Evolutionary conservation across 2,888 invertebrate genomes (phyloP).

Genomic region (Bellardia pandia): DNA sequence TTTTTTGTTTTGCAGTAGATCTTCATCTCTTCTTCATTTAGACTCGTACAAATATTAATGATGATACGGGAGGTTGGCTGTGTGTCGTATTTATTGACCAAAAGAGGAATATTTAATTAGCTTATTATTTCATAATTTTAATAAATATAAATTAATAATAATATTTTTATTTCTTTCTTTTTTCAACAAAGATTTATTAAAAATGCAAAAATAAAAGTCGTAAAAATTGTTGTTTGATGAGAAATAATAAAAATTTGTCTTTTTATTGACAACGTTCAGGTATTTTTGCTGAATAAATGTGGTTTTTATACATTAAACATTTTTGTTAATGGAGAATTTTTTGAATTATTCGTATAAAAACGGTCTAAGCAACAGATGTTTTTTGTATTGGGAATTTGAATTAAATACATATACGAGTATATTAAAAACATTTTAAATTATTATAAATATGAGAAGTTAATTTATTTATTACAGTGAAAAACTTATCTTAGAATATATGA

Average conservation of each 20-base stretch:
- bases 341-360: no score
- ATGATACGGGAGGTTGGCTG: constrained; percentile 15
- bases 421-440: no score
- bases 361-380: no score
- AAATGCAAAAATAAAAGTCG: constrained; percentile 43
- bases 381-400: no score
- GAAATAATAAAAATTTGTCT: constrained; percentile 6
- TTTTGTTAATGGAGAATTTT: no score
- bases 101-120: constrained; percentile 70
- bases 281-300: neutral
- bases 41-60: constrained; percentile 40
- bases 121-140: constrained; percentile 72
- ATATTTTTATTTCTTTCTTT: neutral
- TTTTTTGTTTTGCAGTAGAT: neutral
- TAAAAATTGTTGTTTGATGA: constrained; percentile 21
- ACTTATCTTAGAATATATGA: no score
- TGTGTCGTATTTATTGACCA: constrained; percentile 14
- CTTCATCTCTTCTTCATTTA: neutral
- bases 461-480: no score
- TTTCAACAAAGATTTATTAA: constrained; percentile 46
- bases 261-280: neutral
- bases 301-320: neutral
- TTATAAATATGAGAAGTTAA: no score
- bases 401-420: no score
- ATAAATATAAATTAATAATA: constrained; percentile 65